A percentile compares a stretch with the other conserved stretches of the same genome.
Evolutionary conservation across 53 echinoderm and acorn worm genomes (phyloP).

Genomic region (Actinopyga echinites): DNA sequence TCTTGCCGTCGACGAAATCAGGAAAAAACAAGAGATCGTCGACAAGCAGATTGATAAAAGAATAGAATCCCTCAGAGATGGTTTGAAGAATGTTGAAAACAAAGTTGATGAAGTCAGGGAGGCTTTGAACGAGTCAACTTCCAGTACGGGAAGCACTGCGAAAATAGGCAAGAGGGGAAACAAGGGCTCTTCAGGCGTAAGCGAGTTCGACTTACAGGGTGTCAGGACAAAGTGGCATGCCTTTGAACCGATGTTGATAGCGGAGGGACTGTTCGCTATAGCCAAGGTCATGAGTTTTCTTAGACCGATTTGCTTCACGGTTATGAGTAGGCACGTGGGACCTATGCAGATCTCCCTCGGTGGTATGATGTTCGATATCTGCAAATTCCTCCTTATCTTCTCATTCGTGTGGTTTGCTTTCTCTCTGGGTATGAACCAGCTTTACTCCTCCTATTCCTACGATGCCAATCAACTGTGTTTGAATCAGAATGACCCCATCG

Average conservation of each 20-base stretch:
- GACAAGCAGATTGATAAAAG: background rate
- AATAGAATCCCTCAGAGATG: background rate
- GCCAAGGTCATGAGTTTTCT: slow-evolving; percentile 97
- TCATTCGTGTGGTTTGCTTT: slow-evolving; percentile 97
- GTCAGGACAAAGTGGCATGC: slow-evolving; percentile 64
- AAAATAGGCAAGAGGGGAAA: slow-evolving; percentile 34
- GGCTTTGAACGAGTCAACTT: background rate
- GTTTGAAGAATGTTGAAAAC: slow-evolving; percentile 12
- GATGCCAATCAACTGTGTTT: slow-evolving; percentile 45
- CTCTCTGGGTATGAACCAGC: slow-evolving; percentile 97
- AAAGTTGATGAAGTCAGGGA: slow-evolving; percentile 37
- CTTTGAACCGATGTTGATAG: slow-evolving; percentile 77
- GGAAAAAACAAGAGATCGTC: slow-evolving; percentile 22
- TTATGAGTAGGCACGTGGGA: slow-evolving; percentile 96
- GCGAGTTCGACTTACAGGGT: slow-evolving; percentile 3
- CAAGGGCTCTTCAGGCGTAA: background rate
- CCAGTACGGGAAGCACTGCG: slow-evolving; percentile 10
- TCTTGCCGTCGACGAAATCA: slow-evolving; percentile 54
- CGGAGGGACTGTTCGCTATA: slow-evolving; percentile 93
- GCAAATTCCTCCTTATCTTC: slow-evolving; percentile 96
- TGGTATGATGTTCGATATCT: slow-evolving; percentile 98
- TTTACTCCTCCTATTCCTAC: slow-evolving; percentile 85
- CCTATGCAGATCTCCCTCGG: slow-evolving; percentile 99
- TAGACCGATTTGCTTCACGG: slow-evolving; percentile 87
- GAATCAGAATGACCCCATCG: slow-evolving; percentile 20